Base-by-base conservation (phyloP, 2,888 invertebrate species). In the Eupithecia tripunctaria region DNA sequence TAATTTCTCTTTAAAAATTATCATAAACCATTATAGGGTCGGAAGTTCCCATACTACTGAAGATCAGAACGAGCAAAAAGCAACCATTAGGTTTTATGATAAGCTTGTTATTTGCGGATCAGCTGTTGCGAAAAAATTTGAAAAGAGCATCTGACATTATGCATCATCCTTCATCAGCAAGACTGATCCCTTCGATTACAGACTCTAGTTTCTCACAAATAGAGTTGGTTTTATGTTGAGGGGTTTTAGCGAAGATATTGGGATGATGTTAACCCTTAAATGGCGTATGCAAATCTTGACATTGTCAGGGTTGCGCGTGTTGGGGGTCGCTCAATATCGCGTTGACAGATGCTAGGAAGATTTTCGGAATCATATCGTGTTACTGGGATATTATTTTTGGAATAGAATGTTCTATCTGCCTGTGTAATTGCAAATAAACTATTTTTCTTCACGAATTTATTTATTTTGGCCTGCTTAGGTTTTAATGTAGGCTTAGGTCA, bases 1-100 rank as follows among this genome's bases (percentile, higher is more conserved):
- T 93, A 89, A 91, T 92, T 38, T 91, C 90, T 84, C 82, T 82
- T 85, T 85, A 80, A 85, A 80, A 91, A 94, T 93, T 94, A 91
- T 86, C 93, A 93, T 93, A 93, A 90, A 83, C 87, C 88, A 89
- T 89, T 91, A 88, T 81, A 83, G 91, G 93, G 92, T 88, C 87
- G 84, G 82, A 77, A 80, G 78, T 91, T 90, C 89, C 85, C 90
- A 89, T 85, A 84, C 79, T 47, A 18, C 14, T 2, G 1, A 27
- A 67, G 29, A 29, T 66, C 21, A 18, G 14, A 15, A 1, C 85
- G 86, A 83, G 81, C 73, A 81, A 82, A 27, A 5, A 0, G 0
- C 0, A 51, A 32, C 5, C 3, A 6, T 62, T 70, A 0, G 0
- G 32, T 36, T 71, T 32, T 7, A n/a, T 18, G 60, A 68, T 67